Conservation (phyloP, 37 sponge, comb jelly and placozoan species). For the Cladorhizidae sp. region DNA sequence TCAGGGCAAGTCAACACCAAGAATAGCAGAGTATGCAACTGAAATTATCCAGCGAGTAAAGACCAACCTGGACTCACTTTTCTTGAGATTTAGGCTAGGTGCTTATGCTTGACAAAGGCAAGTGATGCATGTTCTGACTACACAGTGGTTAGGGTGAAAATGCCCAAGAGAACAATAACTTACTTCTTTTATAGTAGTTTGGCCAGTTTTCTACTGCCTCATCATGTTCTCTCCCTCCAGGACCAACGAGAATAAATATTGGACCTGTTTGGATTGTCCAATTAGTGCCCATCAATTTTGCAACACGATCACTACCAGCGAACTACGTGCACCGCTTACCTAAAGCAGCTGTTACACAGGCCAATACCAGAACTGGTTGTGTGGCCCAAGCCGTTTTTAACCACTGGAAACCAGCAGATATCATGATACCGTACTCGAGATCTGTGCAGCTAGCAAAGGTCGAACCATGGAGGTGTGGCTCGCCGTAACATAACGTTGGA, state of each 20-base stretch:
- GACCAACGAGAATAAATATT: conserved; percentile 57
- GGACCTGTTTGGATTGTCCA: conserved; percentile 52
- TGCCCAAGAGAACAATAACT: conserved; percentile 14
- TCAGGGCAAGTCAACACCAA: too few species aligned
- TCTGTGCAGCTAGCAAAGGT: too few species aligned
- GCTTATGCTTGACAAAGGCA: too few species aligned
- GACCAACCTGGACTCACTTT: too few species aligned
- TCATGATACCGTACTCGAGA: too few species aligned
- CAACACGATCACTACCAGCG: neutral
- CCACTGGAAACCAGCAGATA: conserved; percentile 41
- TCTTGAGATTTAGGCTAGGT: too few species aligned
- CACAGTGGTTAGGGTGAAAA: too few species aligned
- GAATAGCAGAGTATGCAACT: too few species aligned
- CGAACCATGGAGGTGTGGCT: too few species aligned
- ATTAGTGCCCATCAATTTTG: neutral
- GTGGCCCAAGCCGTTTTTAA: conserved; percentile 81
- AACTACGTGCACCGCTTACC: conserved; percentile 40
- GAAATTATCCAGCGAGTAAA: too few species aligned
- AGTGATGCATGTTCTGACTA: too few species aligned
- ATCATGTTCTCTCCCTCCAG: conserved; percentile 34
- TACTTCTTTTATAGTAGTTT: conserved; percentile 64
- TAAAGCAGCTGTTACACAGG: conserved; percentile 41
- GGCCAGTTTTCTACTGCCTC: conserved; percentile 65
- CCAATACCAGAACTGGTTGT: conserved; percentile 76
- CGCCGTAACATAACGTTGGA: too few species aligned